Conservation (phyloP, 2,797 vertebrate genomes). For the Diglossa cyanea region DNA sequence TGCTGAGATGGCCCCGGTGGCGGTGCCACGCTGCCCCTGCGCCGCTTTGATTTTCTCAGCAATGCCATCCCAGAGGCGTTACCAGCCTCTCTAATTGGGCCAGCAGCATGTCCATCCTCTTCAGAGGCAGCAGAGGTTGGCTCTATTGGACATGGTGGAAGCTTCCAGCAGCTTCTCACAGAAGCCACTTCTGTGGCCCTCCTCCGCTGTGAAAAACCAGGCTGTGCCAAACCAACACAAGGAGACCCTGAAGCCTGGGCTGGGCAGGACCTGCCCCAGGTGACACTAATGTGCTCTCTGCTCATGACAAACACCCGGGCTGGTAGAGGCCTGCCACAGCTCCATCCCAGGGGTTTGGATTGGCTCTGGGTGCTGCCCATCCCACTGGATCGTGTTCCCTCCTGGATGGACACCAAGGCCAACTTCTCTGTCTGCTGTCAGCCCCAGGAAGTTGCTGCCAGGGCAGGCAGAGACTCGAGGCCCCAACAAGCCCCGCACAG, state of each 20-base stretch:
- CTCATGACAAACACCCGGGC: neutral
- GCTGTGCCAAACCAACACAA: neutral
- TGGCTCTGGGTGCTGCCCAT: neutral
- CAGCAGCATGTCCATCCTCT: neutral
- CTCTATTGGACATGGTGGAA: neutral
- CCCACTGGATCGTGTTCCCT: neutral
- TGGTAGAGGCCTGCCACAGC: neutral
- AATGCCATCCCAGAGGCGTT: too few relatives aligned
- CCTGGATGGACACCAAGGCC: neutral
- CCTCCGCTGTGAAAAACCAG: neutral
- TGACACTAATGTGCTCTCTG: neutral
- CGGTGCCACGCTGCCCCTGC: too few relatives aligned
- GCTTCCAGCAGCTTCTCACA: neutral
- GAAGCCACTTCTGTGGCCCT: neutral
- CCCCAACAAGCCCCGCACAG: neutral
- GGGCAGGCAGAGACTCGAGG: neutral
- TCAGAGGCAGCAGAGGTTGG: neutral
- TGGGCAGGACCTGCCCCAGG: neutral
- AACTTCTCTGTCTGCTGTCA: neutral
- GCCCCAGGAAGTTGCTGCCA: neutral
- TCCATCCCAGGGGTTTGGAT: neutral
- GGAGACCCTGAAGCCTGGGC: neutral
- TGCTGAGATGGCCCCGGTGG: too few relatives aligned
- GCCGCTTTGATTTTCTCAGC: neutral
- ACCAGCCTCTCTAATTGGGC: neutral